Evolutionary conservation across 1,140 invertebrate species (phyloP).

Genomic region (Drosophila nebulosa): DNA sequence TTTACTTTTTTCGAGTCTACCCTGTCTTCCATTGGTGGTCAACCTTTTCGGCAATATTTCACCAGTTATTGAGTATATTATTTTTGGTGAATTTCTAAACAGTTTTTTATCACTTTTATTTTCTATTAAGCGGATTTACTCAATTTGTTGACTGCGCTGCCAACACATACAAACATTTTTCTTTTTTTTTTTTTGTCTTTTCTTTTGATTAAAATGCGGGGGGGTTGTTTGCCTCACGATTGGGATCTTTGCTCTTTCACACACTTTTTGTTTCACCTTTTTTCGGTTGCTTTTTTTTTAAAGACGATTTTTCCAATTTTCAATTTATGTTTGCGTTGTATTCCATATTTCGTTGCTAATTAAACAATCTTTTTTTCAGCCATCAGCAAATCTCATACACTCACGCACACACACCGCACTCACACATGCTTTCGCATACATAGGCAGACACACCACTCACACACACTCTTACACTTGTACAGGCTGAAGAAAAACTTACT

Average conservation of each 20-base stretch:
- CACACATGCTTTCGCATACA: slow-evolving; percentile 1
- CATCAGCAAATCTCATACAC: slow-evolving; percentile 57
- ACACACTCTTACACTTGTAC: slow-evolving; percentile 45
- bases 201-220: slow-evolving; percentile 64
- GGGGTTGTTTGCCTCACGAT: slow-evolving; percentile 62
- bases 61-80: not conserved
- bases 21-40: not conserved
- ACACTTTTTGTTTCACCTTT: slow-evolving; percentile 13
- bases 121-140: slow-evolving; percentile 48
- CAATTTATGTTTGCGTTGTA: slow-evolving; percentile 35
- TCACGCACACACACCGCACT: slow-evolving; percentile 42
- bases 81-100: not conserved
- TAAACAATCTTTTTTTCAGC: slow-evolving; percentile 62
- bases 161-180: slow-evolving; percentile 67
- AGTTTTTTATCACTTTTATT: slow-evolving; percentile 2
- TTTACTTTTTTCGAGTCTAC: slow-evolving; percentile 18
- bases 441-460: slow-evolving; percentile 27
- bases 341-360: slow-evolving; percentile 60
- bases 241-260: slow-evolving; percentile 6
- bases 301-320: slow-evolving; percentile 2
- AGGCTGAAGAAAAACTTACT: slow-evolving; percentile 63
- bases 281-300: slow-evolving; percentile 23
- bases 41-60: not conserved
- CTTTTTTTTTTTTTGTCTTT: slow-evolving; percentile 40
- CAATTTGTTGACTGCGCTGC: slow-evolving; percentile 62